Evolutionary conservation across 2,888 invertebrate species (phyloP).

Genomic region (Scotopteryx bipunctaria): DNA sequence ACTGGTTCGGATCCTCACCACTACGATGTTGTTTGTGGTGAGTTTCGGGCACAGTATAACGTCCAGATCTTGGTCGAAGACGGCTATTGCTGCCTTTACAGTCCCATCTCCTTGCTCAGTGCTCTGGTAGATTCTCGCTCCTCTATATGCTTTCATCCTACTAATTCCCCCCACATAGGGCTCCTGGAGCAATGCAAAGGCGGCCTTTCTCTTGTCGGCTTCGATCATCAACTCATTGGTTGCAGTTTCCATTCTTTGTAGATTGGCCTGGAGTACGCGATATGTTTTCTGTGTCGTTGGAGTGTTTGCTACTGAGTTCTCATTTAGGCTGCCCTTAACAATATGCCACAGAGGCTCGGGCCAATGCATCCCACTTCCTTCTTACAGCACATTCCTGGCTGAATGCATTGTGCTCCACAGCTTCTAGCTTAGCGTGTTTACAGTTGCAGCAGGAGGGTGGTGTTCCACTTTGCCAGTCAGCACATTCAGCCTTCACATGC

Average conservation of each 20-base stretch:
- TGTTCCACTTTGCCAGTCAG: background rate
- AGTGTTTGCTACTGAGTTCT: background rate
- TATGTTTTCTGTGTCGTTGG: background rate
- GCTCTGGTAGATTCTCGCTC: background rate
- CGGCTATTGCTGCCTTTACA: background rate
- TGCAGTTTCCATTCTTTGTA: background rate
- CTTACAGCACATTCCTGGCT: background rate
- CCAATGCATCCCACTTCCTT: background rate
- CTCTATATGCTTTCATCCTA: background rate
- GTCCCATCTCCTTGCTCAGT: background rate
- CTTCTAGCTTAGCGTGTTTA: background rate
- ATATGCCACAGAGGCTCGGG: background rate
- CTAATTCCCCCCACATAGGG: background rate
- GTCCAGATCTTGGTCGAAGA: background rate
- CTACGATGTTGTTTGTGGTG: too few relatives aligned
- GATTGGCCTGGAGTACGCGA: background rate
- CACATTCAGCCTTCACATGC: conserved; percentile 7
- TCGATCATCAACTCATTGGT: background rate
- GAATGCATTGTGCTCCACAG: background rate
- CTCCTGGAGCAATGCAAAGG: background rate
- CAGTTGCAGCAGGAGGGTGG: conserved; percentile 2
- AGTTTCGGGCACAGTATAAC: background rate
- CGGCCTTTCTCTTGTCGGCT: background rate
- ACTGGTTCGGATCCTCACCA: too few relatives aligned
- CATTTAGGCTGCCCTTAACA: background rate